Conservation (phyloP, 2,113 vertebrate species). For the Apteryx mantelli region DNA sequence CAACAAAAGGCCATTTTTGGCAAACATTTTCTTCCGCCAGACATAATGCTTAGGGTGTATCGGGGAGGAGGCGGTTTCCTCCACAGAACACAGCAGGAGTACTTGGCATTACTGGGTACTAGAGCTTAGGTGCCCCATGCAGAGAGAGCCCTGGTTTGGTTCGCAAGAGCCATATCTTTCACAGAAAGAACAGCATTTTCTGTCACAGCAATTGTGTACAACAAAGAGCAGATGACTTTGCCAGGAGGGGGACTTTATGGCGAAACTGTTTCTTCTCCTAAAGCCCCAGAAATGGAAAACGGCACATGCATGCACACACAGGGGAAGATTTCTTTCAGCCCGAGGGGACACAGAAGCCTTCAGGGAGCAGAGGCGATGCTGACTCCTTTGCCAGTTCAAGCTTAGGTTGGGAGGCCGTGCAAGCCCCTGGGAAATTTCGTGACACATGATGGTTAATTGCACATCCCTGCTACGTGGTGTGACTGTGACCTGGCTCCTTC, state of each 20-base stretch:
- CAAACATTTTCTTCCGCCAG: slow-evolving; percentile 45
- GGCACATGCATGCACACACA: background rate
- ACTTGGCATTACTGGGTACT: slow-evolving; percentile 21
- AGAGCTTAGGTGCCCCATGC: background rate
- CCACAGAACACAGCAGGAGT: slow-evolving; percentile 10
- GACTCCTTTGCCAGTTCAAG: background rate
- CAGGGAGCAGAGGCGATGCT: background rate
- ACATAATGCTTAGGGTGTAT: background rate
- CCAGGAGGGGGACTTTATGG: background rate
- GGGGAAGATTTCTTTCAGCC: background rate
- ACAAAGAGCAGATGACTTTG: slow-evolving; percentile 29
- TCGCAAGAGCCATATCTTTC: slow-evolving; percentile 65
- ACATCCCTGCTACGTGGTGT: rapidly evolving
- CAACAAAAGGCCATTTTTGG: slow-evolving; percentile 61
- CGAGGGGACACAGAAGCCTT: background rate
- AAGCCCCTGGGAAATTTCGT: background rate
- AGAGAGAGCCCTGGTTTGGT: slow-evolving; percentile 34
- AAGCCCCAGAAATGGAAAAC: background rate
- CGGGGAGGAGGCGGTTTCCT: slow-evolving; percentile 37
- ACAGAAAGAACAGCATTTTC: slow-evolving; percentile 75
- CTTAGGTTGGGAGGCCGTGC: background rate
- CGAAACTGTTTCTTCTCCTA: background rate
- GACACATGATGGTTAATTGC: background rate
- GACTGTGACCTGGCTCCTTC: background rate
- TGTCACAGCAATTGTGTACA: background rate